Conservation (phyloP, 2,888 invertebrate genomes). For the Pomacea canaliculata region DNA sequence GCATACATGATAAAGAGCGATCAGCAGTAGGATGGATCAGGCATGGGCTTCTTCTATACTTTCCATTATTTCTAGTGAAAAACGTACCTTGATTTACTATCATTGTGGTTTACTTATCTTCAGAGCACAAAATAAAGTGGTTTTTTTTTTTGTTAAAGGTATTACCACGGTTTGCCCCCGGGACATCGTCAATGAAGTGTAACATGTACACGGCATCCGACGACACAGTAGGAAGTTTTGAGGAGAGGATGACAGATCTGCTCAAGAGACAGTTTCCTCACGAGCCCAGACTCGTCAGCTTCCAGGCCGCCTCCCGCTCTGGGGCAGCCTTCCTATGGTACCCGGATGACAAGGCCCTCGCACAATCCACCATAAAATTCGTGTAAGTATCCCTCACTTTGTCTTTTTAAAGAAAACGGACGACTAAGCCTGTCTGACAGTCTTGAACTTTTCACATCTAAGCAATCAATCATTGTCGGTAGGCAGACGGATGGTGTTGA, state of each 20-base stretch:
- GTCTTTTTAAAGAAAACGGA: not conserved
- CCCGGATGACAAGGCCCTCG: slow-evolving; percentile 14
- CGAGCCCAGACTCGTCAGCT: not conserved
- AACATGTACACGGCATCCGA: slow-evolving; percentile 16
- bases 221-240: slow-evolving; percentile 24
- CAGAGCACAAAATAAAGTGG: not conserved
- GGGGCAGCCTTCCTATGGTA: slow-evolving; percentile 24
- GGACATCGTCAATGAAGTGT: slow-evolving; percentile 12
- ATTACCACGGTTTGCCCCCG: slow-evolving; percentile 15
- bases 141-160: slow-evolving; percentile 1
- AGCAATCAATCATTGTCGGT: too few relatives aligned
- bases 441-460: not conserved
- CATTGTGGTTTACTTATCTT: too few relatives aligned
- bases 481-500: not conserved
- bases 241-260: slow-evolving; percentile 21
- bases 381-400: slow-evolving; percentile 6
- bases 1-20: too few relatives aligned
- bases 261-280: slow-evolving; percentile 18
- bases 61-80: too few relatives aligned
- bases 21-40: too few relatives aligned
- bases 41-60: too few relatives aligned
- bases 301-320: slow-evolving; percentile 1
- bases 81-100: too few relatives aligned
- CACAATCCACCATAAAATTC: slow-evolving; percentile 12
- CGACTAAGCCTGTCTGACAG: not conserved